Conservation (phyloP, 30 jellyfish, hydroid and myxozoan species). For the Phacellophora camtschatica region DNA sequence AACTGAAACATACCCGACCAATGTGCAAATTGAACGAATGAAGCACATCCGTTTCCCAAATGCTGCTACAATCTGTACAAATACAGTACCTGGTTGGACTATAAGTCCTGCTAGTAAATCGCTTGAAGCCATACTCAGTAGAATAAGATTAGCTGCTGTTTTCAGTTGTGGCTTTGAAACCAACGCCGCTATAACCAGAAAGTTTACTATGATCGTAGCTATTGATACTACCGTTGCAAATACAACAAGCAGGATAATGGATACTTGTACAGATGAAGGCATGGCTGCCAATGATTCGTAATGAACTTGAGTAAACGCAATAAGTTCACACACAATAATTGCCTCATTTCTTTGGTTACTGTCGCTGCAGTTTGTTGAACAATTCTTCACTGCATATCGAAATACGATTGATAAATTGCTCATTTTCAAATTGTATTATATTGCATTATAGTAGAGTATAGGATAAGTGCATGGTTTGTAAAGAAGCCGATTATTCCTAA, state of each 20-base stretch:
- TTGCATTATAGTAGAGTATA: too few species aligned
- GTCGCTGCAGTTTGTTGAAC: too few species aligned
- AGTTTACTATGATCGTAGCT: slow-evolving; percentile 2
- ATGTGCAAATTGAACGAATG: background rate
- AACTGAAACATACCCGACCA: slow-evolving; percentile 17
- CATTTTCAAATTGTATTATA: too few species aligned
- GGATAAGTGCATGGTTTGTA: too few species aligned
- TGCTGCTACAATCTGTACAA: background rate
- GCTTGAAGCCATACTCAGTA: slow-evolving; percentile 47
- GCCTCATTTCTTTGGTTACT: too few species aligned
- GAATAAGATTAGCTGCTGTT: slow-evolving; percentile 43
- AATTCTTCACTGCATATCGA: too few species aligned
- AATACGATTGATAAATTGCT: too few species aligned
- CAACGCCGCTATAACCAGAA: background rate
- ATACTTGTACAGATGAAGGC: background rate
- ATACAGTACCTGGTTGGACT: slow-evolving; percentile 2
- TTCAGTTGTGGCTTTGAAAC: background rate
- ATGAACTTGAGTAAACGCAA: too few species aligned
- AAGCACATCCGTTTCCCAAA: background rate
- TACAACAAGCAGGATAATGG: background rate
- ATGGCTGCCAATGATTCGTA: background rate
- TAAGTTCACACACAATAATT: too few species aligned
- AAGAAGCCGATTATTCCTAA: too few species aligned
- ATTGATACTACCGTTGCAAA: background rate
- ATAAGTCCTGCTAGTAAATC: slow-evolving; percentile 36